Conservation (phyloP, 53 echinoderm and acorn worm genomes). For the Stichopus horrens region DNA sequence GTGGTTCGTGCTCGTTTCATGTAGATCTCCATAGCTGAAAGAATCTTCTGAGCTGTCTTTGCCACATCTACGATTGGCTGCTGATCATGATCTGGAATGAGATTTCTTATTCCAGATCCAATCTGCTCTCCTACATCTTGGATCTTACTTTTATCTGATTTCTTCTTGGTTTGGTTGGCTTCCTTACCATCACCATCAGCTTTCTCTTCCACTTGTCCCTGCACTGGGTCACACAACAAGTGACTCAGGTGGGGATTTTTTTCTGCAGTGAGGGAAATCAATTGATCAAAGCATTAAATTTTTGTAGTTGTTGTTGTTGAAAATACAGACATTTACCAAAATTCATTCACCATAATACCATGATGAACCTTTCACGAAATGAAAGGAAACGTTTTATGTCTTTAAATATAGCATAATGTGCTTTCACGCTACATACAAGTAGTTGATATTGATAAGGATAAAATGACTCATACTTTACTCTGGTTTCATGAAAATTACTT, state of each 20-base stretch:
- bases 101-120: background rate
- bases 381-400: no score
- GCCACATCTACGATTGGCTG: background rate
- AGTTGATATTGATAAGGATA: no score
- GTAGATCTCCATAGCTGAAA: constrained; percentile 1
- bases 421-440: no score
- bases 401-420: no score
- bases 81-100: constrained; percentile 5
- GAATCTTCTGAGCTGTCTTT: constrained; percentile 30
- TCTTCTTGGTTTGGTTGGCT: background rate
- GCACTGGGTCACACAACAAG: constrained; percentile 2
- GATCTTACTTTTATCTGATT: background rate
- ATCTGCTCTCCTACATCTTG: background rate
- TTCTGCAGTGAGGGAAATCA: background rate
- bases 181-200: background rate
- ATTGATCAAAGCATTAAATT: no score
- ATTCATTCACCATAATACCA: no score
- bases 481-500: no score
- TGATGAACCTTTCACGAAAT: no score
- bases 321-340: no score
- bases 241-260: constrained; percentile 23
- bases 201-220: background rate
- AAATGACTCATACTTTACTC: no score
- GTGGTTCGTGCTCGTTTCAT: background rate
- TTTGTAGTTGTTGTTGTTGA: no score